Evolutionary conservation across 2,113 vertebrate genomes (phyloP), one percentile per base, ranked within the genome.

Genomic region (Anolis carolinensis): DNA sequence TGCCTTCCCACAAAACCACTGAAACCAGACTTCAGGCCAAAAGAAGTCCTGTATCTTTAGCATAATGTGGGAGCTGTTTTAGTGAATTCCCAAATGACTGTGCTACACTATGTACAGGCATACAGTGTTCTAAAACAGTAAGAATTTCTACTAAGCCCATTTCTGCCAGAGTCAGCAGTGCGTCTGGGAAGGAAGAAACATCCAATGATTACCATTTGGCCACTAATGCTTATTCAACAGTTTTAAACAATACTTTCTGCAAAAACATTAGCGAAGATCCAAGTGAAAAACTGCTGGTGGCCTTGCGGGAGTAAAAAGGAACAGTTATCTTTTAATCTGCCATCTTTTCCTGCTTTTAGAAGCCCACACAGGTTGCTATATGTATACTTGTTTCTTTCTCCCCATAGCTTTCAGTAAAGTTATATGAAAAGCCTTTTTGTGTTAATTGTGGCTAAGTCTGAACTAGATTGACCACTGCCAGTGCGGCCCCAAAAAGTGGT

Each of bases 351-450:
- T 93, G 87, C 89, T 89, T 79, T 79, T 74, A 73, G 82, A 34
- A 70, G 7, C 52, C 91, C 72, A 81, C 89, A 83, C 82, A 65
- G 44, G 39, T 65, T 83, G 67, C 55, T 84, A 44, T 80, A 86
- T 81, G 81, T 50, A 93, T 88, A 76, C 90, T 86, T 91, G 87
- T 84, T 84, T 81, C 91, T 94, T 92, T 81, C 79, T 90, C 93
- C 93, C 55, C 68, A 62, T 16, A 25, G 11, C 78, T 80, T 80
- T 30, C 88, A 89, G 86, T 87, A 89, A 86, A 0, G 1, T 76
- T 55, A 81, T 73, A 90, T 94, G 92, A 93, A 95, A 92, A 92
- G 90, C 82, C 89, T 91, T 81, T 92, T 93, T 94, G 84, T 86
- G 89, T 87, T 68, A 84, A n/a, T 78, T 89, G 82, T 62, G 90